Conservation (phyloP, 2,113 vertebrate species). For the Seriola quinqueradiata region DNA sequence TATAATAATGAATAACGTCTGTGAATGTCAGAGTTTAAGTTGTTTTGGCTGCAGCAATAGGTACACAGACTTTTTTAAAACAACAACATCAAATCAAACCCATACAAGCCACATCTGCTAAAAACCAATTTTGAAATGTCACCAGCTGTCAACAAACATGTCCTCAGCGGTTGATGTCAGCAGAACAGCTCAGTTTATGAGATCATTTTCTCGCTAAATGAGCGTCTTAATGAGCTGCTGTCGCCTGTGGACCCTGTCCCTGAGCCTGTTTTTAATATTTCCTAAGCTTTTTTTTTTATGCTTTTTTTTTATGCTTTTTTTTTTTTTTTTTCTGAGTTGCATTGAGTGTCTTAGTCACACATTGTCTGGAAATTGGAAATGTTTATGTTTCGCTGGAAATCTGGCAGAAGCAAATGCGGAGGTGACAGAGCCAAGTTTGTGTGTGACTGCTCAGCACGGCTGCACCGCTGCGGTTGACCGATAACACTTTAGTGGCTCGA, state of each 20-base stretch:
- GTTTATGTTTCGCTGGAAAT: constrained; percentile 68
- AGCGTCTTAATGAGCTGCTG: constrained; percentile 74
- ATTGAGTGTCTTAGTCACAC: constrained; percentile 76
- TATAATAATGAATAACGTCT: not conserved
- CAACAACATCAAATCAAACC: constrained; percentile 34
- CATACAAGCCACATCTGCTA: constrained; percentile 49
- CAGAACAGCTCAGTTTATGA: constrained; percentile 72
- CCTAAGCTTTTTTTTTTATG: constrained; percentile 26
- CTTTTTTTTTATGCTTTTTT: constrained; percentile 4
- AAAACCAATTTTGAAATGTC: constrained; percentile 62
- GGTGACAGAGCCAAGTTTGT: constrained; percentile 63
- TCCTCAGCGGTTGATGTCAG: constrained; percentile 65
- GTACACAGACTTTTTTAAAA: constrained; percentile 24
- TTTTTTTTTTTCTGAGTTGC: constrained; percentile 42
- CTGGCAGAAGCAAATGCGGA: constrained; percentile 53
- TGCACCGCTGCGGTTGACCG: constrained; percentile 56
- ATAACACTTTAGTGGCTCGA: constrained; percentile 55
- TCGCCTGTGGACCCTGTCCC: constrained; percentile 57
- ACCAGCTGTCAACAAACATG: constrained; percentile 59
- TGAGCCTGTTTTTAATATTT: constrained; percentile 62
- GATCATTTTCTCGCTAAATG: constrained; percentile 72
- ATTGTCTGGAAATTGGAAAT: constrained; percentile 78
- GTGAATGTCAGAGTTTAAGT: not conserved
- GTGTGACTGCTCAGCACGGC: constrained; percentile 39
- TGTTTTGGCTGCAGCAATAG: constrained; percentile 13